Conservation (phyloP, 2,797 vertebrate species). For the Denticeps clupeoides region DNA sequence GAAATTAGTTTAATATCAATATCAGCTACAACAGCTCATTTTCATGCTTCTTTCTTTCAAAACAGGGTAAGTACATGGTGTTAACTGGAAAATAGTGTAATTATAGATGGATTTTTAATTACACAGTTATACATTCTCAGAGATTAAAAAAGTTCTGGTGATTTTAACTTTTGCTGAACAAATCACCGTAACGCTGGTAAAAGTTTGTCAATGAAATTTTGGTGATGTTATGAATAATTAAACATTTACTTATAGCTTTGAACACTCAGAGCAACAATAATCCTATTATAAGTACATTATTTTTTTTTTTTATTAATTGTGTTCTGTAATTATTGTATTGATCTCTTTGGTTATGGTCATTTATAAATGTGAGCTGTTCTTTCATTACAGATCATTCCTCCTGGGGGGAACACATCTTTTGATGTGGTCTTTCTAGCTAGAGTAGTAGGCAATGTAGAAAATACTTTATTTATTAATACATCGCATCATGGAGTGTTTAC, state of each 20-base stretch:
- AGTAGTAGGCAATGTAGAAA: conserved; percentile 98
- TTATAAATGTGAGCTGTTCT: conserved; percentile 11
- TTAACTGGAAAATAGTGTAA: not conserved
- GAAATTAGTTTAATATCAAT: conserved; percentile 99
- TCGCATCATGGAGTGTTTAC: conserved; percentile 98
- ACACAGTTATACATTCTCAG: no score
- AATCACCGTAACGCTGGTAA: no score
- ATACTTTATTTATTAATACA: conserved; percentile 99
- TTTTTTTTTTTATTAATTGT: no score
- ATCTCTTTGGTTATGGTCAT: not conserved
- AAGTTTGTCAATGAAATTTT: no score
- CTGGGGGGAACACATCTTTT: conserved; percentile 95
- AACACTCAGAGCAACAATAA: no score
- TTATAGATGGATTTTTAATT: no score
- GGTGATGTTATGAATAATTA: no score
- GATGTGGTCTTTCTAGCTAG: conserved; percentile 97
- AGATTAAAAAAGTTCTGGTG: no score
- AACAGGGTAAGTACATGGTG: conserved; percentile 90
- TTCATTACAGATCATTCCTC: conserved; percentile 83
- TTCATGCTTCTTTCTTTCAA: conserved; percentile 98
- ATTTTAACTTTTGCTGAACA: no score
- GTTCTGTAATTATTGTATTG: not conserved
- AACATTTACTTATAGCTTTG: no score
- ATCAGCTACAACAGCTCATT: conserved; percentile 98
- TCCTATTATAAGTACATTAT: no score